These are phyloP conservation scores for Passerculus sandwichensis DNA, from an alignment of 2,797 vertebrate genomes.

Conservation along the genomic window DNA sequence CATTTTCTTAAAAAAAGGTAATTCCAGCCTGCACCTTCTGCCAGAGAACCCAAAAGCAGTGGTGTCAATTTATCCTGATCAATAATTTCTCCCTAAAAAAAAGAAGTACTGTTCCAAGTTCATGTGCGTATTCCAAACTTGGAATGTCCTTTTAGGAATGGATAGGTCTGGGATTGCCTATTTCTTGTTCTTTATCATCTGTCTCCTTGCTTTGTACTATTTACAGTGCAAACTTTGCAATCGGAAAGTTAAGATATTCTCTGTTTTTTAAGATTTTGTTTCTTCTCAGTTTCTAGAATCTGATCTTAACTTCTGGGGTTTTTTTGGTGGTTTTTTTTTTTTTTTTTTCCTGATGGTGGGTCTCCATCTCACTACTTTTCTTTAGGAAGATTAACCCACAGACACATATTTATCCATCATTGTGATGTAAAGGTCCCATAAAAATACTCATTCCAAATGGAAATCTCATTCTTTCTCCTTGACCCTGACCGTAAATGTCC, in stretches of 20 bases:
- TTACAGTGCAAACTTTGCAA: neutral
- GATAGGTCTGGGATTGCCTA: neutral
- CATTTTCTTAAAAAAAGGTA: neutral
- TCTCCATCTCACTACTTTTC: neutral
- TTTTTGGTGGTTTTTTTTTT: neutral
- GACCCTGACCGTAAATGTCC: neutral
- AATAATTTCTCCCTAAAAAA: neutral
- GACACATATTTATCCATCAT: neutral
- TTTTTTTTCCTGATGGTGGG: accelerated
- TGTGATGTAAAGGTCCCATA: neutral
- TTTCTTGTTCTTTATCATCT: neutral
- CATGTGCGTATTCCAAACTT: neutral
- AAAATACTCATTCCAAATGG: neutral
- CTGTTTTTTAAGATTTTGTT: neutral
- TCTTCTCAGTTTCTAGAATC: neutral
- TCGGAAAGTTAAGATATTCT: neutral
- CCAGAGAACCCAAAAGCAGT: neutral
- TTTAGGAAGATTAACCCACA: neutral
- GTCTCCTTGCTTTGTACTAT: neutral
- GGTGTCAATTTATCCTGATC: neutral
- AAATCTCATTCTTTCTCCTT: neutral
- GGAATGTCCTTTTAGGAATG: neutral
- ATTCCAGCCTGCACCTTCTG: neutral
- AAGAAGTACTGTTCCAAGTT: neutral
- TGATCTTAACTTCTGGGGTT: no score